A percentile compares a stretch with the other conserved stretches of the same genome.
These are phyloP conservation scores for Netelia inedita DNA, from an alignment of 2,888 invertebrate genomes.

Conservation along the genomic window DNA sequence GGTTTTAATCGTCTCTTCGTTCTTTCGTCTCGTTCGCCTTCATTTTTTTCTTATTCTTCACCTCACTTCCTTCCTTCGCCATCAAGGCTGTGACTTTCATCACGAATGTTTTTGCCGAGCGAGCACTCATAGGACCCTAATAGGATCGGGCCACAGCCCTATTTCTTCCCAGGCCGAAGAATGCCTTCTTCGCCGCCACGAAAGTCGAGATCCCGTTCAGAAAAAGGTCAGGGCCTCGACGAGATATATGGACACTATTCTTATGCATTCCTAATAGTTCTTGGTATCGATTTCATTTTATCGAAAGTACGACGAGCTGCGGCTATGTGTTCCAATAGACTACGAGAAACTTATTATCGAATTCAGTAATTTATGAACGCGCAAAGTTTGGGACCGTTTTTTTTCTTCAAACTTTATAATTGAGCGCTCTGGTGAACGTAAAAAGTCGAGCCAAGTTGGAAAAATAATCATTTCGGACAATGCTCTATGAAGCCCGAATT, in stretches of 20 bases:
- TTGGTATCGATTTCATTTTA: constrained; percentile 75
- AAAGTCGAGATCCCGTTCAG: not conserved
- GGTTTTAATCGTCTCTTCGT: constrained; percentile 64
- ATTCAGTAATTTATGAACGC: not conserved
- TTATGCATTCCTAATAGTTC: constrained; percentile 74
- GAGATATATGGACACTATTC: constrained; percentile 62
- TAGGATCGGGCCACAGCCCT: constrained; percentile 52
- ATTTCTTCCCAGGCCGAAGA: constrained; percentile 49
- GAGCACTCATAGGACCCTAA: constrained; percentile 46
- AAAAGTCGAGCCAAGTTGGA: no score
- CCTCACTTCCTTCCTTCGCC: constrained; percentile 4
- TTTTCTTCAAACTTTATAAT: no score
- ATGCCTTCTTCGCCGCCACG: not conserved
- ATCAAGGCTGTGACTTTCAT: constrained; percentile 3
- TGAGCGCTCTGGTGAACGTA: no score
- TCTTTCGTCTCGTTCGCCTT: constrained; percentile 62
- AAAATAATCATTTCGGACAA: no score
- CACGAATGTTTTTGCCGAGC: not conserved
- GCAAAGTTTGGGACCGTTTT: not conserved
- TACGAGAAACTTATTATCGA: not conserved
- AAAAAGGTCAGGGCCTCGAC: constrained; percentile 24
- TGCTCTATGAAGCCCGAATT: no score
- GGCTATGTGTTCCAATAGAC: not conserved
- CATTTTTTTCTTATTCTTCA: constrained; percentile 15
- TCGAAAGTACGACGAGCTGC: constrained; percentile 44